Percentiles rank a stretch among this genome's conserved stretches.
Conservation (phyloP, 92 coral and sea anemone species). For the Phymanthus crucifer region DNA sequence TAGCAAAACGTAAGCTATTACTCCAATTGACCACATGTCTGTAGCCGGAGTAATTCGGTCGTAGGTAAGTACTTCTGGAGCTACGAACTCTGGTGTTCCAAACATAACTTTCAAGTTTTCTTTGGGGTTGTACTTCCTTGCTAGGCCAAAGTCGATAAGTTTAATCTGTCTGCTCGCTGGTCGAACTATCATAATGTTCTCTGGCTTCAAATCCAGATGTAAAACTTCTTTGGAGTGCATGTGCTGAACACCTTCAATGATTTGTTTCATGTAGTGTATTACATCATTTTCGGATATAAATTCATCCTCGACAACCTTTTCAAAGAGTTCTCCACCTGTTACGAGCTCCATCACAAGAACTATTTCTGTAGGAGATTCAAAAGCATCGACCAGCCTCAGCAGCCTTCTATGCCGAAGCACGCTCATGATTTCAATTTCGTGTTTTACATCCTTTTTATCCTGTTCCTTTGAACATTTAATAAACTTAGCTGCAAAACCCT, state of each 20-base stretch:
- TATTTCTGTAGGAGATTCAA: constrained; percentile 85
- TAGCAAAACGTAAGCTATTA: constrained; percentile 90
- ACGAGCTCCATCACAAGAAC: constrained; percentile 96
- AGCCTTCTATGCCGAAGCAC: constrained; percentile 75
- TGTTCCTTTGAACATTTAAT: constrained; percentile 74
- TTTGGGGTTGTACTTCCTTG: constrained; percentile 90
- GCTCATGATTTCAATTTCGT: constrained; percentile 92
- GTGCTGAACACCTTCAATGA: constrained; percentile 87
- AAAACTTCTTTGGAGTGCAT: constrained; percentile 87
- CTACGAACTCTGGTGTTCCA: constrained; percentile 99
- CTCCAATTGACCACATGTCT: constrained; percentile 99
- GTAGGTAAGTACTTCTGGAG: constrained; percentile 94
- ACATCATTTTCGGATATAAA: constrained; percentile 93
- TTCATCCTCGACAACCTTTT: constrained; percentile 93
- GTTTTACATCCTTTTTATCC: constrained; percentile 78
- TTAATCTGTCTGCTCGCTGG: constrained; percentile 88
- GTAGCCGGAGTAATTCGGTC: constrained; percentile 95
- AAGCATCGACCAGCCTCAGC: constrained; percentile 78
- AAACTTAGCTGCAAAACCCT: constrained; percentile 88
- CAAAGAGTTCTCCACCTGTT: constrained; percentile 96
- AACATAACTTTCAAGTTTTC: constrained; percentile 94
- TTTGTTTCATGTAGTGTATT: constrained; percentile 89
- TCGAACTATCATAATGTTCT: constrained; percentile 94
- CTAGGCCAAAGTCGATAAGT: constrained; percentile 97
- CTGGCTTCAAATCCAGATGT: constrained; percentile 96